Percentiles rank a stretch among this genome's conserved stretches.
Conservation (phyloP, 2,113 vertebrate species). For the Psilopogon haemacephalus region DNA sequence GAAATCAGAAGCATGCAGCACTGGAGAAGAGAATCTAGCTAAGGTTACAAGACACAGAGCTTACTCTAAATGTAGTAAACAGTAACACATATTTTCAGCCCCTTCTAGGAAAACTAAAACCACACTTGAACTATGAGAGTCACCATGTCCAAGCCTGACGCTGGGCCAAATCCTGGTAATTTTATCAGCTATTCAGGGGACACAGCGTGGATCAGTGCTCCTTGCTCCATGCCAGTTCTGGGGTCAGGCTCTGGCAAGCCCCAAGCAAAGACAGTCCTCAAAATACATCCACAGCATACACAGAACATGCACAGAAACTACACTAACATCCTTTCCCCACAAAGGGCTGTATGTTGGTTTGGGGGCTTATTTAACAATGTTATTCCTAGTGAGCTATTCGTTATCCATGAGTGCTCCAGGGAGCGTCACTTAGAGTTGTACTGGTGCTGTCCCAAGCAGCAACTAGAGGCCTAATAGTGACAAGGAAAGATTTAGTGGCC, state of each 20-base stretch:
- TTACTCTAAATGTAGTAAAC: not conserved
- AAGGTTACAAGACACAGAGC: not conserved
- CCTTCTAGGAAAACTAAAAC: not conserved
- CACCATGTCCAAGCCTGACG: not conserved
- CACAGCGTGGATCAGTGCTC: not conserved
- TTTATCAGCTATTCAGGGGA: not conserved
- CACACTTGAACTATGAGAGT: not conserved
- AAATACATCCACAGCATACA: accelerated
- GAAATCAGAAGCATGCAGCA: not conserved
- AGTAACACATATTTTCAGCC: not conserved
- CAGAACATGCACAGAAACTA: accelerated
- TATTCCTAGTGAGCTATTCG: not conserved
- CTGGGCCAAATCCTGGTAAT: not conserved
- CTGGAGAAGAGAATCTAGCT: not conserved
- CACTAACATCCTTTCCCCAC: accelerated
- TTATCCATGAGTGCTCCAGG: not conserved
- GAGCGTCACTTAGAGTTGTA: accelerated
- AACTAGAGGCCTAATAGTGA: not conserved
- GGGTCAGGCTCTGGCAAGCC: not conserved
- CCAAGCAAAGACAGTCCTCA: not conserved
- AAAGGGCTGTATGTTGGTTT: not conserved
- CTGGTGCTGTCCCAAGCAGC: not conserved
- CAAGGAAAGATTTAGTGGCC: not conserved
- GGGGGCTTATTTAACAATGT: not conserved
- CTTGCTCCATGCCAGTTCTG: not conserved